Conservation (phyloP, 2,797 vertebrate genomes). For the Phoxinus dragarum region DNA sequence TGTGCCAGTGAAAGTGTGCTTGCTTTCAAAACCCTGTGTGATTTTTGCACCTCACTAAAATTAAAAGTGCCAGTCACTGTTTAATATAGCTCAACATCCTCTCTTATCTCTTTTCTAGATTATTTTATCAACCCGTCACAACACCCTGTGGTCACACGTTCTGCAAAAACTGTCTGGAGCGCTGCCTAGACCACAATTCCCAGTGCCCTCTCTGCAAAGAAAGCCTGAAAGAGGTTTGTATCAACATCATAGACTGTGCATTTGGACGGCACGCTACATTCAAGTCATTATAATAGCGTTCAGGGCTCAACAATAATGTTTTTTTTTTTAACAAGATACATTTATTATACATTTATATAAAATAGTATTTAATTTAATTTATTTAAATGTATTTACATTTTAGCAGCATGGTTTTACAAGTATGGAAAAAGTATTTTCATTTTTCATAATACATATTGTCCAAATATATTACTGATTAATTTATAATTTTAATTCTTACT, state of each 20-base stretch:
- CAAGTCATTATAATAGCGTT: neutral
- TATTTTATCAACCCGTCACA: conserved; percentile 94
- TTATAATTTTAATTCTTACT: neutral
- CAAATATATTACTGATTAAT: neutral
- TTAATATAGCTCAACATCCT: neutral
- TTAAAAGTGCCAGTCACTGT: neutral
- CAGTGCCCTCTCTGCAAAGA: conserved; percentile 97
- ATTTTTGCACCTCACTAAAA: neutral
- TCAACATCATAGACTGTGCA: neutral
- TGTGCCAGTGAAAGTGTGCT: neutral
- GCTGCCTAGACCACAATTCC: conserved; percentile 92
- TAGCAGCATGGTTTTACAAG: neutral
- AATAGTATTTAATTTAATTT: neutral
- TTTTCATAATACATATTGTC: neutral
- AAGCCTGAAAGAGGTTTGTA: conserved; percentile 89
- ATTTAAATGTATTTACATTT: neutral
- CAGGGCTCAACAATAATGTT: neutral
- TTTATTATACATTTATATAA: neutral
- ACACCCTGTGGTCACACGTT: conserved; percentile 96
- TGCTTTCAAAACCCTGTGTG: neutral
- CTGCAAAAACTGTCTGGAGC: conserved; percentile 94
- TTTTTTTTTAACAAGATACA: neutral
- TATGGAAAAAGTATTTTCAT: neutral
- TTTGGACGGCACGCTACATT: neutral
- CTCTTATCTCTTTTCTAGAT: conserved; percentile 70